Base-by-base conservation (phyloP, 2,113 vertebrate genomes). In the Crotalus tigris region DNA sequence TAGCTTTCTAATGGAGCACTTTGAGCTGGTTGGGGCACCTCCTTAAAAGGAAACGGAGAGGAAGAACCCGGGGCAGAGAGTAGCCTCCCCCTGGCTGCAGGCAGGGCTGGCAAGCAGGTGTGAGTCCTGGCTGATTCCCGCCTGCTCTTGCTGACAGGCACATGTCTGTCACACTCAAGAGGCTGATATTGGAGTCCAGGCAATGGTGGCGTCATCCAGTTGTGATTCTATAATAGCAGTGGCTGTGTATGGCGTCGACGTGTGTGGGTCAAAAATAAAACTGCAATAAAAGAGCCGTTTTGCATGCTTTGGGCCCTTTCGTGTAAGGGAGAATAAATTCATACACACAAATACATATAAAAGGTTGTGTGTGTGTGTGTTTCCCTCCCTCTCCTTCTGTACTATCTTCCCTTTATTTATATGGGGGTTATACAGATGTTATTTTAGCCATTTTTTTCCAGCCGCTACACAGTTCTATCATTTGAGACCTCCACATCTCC, bases 161-260 rank as follows among this genome's bases (percentile, higher is more conserved):
- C 97, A 94, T 92, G 97, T 88, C 95, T 93, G 97, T 97, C 96
- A 97, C 96, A 94, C 97, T 95, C 95, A 95, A 95, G 92, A 95
- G 94, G 93, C 88, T 97, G 97, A 97, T 95, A 97, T 94, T 46
- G 93, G 95, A 97, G 96, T 97, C 93, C 92, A 92, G 75, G 96
- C 94, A 96, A 96, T 96, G 97, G 96, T 85, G 95, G 4, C 75
- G 90, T 96, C 96, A 96, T 94, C 93, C 61, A 59, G 94, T 91
- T 96, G 93, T 93, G 95, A 85, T 93, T 95, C 39, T 0, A 2
- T 23, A 64, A 93, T 95, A 96, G 96, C 96, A 54, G 93, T 94
- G 95, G 94, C 96, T 95, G 92, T 92, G 90, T 88, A 88, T 5
- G 75, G 58, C 5, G 24, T 59, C 4, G 44, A 61, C 1, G 23